Evolutionary conservation across 2,888 invertebrate species (phyloP).

Genomic region (Spatulosminthurus flaviceps): DNA sequence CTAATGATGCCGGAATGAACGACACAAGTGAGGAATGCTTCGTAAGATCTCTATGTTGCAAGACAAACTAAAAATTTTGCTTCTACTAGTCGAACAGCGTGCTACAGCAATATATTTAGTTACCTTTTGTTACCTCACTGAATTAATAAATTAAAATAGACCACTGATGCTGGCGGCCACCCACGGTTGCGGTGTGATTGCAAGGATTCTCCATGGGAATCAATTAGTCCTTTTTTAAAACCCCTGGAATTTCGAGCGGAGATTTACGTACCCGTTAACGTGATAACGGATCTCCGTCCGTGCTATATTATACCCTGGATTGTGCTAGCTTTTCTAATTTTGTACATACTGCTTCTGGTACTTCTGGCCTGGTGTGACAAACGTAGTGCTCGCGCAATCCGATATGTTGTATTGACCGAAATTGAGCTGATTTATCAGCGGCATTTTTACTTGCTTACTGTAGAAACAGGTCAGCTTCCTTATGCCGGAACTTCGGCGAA

Average conservation of each 20-base stretch:
- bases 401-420: slow-evolving; percentile 23
- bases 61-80: no score
- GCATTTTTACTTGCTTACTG: slow-evolving; percentile 28
- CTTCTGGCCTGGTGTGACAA: not conserved
- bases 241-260: slow-evolving; percentile 7
- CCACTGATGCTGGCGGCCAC: not conserved
- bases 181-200: not conserved
- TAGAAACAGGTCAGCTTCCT: slow-evolving; percentile 1
- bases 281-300: not conserved
- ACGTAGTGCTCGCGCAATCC: not conserved
- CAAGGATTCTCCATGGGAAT: not conserved
- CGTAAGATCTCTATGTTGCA: not conserved
- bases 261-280: not conserved
- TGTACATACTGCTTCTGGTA: slow-evolving; percentile 32
- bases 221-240: not conserved
- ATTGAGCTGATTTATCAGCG: not conserved
- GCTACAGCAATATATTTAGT: no score
- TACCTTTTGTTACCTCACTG: no score
- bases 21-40: not conserved
- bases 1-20: not conserved
- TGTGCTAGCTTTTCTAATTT: not conserved
- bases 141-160: no score
- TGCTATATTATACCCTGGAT: slow-evolving; percentile 28
- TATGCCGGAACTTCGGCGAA: slow-evolving; percentile 1
- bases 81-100: no score